Evolutionary conservation across 1,140 invertebrate genomes (phyloP).

Genomic region (Drosophila pectinifera): DNA sequence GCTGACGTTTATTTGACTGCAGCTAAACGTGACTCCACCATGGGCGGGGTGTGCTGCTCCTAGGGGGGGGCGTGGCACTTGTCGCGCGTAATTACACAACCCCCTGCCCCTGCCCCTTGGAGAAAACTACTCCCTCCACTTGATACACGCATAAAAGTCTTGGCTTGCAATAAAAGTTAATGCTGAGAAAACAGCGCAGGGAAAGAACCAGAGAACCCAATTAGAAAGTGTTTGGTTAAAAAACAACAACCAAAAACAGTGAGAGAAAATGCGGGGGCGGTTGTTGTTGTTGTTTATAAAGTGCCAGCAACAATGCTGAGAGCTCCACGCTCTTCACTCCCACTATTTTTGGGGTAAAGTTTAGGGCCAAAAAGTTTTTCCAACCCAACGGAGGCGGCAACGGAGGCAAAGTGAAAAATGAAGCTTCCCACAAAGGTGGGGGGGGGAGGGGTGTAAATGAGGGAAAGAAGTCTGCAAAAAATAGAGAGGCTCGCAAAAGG

Average conservation of each 20-base stretch:
- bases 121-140: constrained; percentile 1
- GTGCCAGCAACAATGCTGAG: constrained; percentile 42
- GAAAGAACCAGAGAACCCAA: constrained; percentile 39
- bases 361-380: constrained; percentile 50
- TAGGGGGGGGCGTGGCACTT: constrained; percentile 50
- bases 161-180: constrained; percentile 69
- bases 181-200: constrained; percentile 41
- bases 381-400: constrained; percentile 28
- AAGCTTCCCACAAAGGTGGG: too few relatives aligned
- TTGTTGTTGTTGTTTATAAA: constrained; percentile 59
- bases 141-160: constrained; percentile 60
- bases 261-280: background rate
- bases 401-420: constrained; percentile 34
- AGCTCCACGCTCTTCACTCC: background rate
- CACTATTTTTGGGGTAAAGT: constrained; percentile 39
- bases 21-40: constrained; percentile 70
- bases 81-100: constrained; percentile 76
- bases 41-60: background rate
- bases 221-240: constrained; percentile 64
- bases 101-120: background rate
- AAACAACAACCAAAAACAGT: background rate
- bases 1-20: constrained; percentile 79
- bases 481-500: constrained; percentile 6
- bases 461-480: too few relatives aligned
- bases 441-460: too few relatives aligned